phyloP scores from a whole-genome alignment of 2,113 vertebrate genomes.

The Nyctibius bracteatus region DNA sequence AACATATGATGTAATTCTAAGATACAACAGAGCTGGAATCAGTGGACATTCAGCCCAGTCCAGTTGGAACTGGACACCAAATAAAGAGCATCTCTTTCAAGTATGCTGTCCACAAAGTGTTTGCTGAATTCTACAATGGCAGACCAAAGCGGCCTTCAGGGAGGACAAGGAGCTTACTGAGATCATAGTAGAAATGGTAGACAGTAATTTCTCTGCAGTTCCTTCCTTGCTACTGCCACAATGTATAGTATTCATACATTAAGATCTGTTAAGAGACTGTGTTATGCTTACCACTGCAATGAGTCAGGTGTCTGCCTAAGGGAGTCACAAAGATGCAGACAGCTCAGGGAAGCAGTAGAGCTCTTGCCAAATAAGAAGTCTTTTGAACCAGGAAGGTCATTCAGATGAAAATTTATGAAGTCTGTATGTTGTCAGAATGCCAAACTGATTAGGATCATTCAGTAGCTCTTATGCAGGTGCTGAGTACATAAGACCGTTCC shows the following conservation, averaged over 20 bases:
- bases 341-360: neutral
- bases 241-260: neutral
- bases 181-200: neutral
- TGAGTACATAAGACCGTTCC: neutral
- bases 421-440: neutral
- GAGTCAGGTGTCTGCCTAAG: neutral
- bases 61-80: neutral
- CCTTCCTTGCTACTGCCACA: neutral
- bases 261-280: neutral
- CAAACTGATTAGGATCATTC: neutral
- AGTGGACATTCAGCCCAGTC: neutral
- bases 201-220: neutral
- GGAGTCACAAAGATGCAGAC: neutral
- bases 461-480: neutral
- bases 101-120: neutral
- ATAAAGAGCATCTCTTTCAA: neutral
- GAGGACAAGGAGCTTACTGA: neutral
- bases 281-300: neutral
- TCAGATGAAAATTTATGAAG: neutral
- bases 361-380: neutral
- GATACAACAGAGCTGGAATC: neutral
- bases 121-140: neutral
- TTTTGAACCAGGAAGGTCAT: neutral
- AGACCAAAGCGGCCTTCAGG: neutral
- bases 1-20: neutral